Percentiles rank a stretch among this genome's conserved stretches.
Conservation (phyloP, 2,113 vertebrate species). For the Paradoxurus hermaphroditus region DNA sequence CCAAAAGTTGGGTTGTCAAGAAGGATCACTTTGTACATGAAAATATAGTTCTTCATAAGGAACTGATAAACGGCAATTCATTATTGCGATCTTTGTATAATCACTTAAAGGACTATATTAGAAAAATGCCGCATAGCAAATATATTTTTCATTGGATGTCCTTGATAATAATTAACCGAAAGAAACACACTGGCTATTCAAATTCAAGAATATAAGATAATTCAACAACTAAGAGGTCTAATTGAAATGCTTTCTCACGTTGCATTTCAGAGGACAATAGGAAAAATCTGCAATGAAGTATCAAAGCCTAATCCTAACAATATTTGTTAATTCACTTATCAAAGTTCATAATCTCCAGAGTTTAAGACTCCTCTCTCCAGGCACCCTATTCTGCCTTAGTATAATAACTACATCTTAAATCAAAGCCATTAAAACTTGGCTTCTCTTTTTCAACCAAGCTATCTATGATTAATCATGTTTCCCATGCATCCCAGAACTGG, state of each 20-base stretch:
- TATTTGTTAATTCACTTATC: neutral
- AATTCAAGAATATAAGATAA: constrained; percentile 14
- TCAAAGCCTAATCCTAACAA: neutral
- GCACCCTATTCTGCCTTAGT: neutral
- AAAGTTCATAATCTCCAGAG: neutral
- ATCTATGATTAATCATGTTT: neutral
- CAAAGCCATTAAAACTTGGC: neutral
- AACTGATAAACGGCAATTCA: neutral
- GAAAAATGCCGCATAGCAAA: neutral
- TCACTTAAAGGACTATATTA: neutral
- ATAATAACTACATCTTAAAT: neutral
- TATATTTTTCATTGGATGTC: neutral
- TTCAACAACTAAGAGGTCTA: neutral
- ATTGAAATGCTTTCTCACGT: neutral
- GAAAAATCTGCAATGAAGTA: neutral
- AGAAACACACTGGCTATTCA: neutral
- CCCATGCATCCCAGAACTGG: neutral
- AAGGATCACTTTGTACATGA: neutral
- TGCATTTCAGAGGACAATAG: neutral
- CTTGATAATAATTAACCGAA: neutral
- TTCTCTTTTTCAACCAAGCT: neutral
- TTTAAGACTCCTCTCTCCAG: neutral
- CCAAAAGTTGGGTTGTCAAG: neutral
- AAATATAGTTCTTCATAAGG: constrained; percentile 13
- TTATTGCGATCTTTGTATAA: neutral